Conservation (phyloP, 2,113 vertebrate species). For the Myotis brandtii region DNA sequence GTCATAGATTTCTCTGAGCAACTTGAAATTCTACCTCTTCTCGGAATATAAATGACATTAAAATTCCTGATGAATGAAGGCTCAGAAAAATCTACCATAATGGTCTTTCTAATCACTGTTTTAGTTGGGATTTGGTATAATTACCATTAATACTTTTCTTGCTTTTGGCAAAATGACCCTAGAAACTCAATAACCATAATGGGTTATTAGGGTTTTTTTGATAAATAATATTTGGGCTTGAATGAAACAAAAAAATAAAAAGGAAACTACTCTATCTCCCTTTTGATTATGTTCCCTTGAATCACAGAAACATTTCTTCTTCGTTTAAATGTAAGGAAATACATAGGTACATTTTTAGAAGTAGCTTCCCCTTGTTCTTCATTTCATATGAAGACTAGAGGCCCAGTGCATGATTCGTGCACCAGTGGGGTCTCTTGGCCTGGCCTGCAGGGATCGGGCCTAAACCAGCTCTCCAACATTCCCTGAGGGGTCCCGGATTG, state of each 20-base stretch:
- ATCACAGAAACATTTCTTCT: neutral
- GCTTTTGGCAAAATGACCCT: constrained; percentile 50
- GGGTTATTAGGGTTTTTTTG: constrained; percentile 13
- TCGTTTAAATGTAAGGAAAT: neutral
- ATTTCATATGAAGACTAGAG: neutral
- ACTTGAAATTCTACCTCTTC: constrained; percentile 16
- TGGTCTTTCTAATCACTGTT: neutral
- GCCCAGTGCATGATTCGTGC: too few species aligned
- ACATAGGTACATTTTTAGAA: neutral
- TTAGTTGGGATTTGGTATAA: neutral
- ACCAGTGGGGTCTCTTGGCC: too few species aligned
- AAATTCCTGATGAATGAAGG: constrained; percentile 18
- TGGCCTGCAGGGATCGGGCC: too few species aligned
- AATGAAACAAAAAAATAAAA: neutral
- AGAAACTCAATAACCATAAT: constrained; percentile 11
- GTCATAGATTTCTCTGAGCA: neutral
- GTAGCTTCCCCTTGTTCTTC: neutral
- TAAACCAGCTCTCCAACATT: too few species aligned
- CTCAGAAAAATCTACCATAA: neutral
- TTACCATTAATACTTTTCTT: neutral
- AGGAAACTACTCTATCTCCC: neutral
- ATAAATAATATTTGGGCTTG: constrained; percentile 29
- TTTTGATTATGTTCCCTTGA: neutral
- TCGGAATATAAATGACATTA: constrained; percentile 13
- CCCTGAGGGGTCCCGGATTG: too few species aligned